Base-by-base conservation (phyloP, 2,888 invertebrate species). In the Cataglyphis albicans region DNA sequence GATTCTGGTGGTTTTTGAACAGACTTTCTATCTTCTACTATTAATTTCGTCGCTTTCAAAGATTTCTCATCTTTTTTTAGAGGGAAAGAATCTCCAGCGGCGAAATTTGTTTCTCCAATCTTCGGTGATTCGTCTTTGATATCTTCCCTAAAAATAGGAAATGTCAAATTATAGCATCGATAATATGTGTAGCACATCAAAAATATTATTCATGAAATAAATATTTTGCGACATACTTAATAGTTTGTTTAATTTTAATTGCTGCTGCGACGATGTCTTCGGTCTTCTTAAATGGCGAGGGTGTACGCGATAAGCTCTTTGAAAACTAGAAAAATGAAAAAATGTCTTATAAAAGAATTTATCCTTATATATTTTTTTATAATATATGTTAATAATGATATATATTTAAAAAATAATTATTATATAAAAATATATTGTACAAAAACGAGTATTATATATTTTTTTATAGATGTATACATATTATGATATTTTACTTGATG, bases 251-350 rank as follows among this genome's bases (percentile, higher is more conserved):
- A 21, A 91, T 35, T 89, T 93, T 93, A 21, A 25, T 52, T 83
- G 88, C 82, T 9, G 92, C 93, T 35, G 94, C 93, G 68, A 94
- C 92, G n/a, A 94, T 93, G 78, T 94, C 94, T 84, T 94, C 94
- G 48, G 94, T 94, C 87, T 97, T 97, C 85, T 98, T 96, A 94
- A 98, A 98, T 63, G 98, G 98, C 21, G 98, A 98, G 18, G 98
- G 98, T 0, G 98, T 98, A 86, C 98, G 96, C n/a, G 98, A 98
- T 63, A 98, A 95, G 92, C 98, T 98, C 93, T 96, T 96, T 32
- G 97, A 97, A 93, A 96, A 97, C 93, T 97, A 18, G 89, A 63
- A 85, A 84, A 73, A 67, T 61, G 9, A 64, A 61, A 64, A 32
- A 55, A 65, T 52, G 41, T 35, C 21, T 63, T 25, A 7, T 18